Conservation (phyloP, 2,797 vertebrate genomes). For the Scleropages formosus region DNA sequence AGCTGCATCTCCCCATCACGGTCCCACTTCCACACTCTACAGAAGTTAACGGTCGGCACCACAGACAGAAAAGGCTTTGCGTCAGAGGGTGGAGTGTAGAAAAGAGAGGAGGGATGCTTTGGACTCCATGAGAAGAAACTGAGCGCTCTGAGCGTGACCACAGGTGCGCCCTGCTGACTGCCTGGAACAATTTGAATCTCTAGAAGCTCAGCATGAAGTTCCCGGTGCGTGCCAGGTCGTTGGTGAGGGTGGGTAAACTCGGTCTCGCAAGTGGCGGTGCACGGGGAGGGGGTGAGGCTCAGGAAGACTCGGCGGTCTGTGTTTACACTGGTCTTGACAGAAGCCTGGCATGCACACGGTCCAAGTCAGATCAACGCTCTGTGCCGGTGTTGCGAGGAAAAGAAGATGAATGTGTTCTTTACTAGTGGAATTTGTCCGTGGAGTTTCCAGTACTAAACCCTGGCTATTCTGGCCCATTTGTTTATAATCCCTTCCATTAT, state of each 20-base stretch:
- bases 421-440: background rate
- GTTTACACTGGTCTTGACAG: background rate
- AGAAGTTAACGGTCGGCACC: no score
- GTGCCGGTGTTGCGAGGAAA: background rate
- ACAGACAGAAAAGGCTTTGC: no score
- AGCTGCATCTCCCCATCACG: no score
- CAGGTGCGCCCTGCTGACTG: background rate
- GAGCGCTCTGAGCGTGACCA: background rate
- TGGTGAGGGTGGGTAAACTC: background rate
- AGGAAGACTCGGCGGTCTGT: no score
- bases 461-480: background rate
- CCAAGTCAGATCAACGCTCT: background rate
- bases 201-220: background rate
- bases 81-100: no score
- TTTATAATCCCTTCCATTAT: background rate
- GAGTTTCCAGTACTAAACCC: background rate
- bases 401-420: conserved; percentile 10
- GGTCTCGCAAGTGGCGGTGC: conserved; percentile 4
- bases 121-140: background rate
- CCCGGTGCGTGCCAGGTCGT: background rate
- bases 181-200: conserved; percentile 5
- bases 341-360: background rate
- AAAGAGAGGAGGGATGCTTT: no score
- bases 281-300: background rate
- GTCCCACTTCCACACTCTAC: no score